Base-by-base conservation (phyloP, 53 echinoderm and acorn worm genomes). In the Zoroaster sp. region DNA sequence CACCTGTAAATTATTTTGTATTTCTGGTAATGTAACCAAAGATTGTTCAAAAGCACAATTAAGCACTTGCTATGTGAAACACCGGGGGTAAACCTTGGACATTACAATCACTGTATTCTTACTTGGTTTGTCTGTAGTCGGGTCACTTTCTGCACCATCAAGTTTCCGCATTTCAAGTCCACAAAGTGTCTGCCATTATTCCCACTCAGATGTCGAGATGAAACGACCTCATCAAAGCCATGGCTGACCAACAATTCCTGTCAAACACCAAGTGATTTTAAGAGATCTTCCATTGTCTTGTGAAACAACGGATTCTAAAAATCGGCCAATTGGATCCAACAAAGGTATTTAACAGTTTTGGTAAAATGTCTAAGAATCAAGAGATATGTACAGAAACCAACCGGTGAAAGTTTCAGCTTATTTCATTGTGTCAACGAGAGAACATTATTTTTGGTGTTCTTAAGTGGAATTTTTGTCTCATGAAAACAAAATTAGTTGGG, bases 101-200 rank as follows among this genome's bases (percentile, higher is more conserved):
- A n/a, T n/a, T n/a, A n/a, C n/a, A n/a, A n/a, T n/a, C n/a, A n/a
- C n/a, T n/a, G n/a, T n/a, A 11, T 3, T 25, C 77, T 66, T 23
- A 91, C 91, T 35, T 87, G 87, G 13, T 93, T 89, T 4, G 93
- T 78, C 77, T 93, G 85, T 5, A 93, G 42, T 40, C 93, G 75
- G 33, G 89, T 89, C 0, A 93, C 85, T 44, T 72, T 88, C 73
- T 93, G 93, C 53, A 83, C 85, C 93, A 93, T 93, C 45, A 95
- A 35, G 68, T 91, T 91, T 5, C 95, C 95, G 33, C 83, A 90
- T 32, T 95, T 95, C 25, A 95, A 76, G 83, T 95, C 93, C 53
- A 95, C 71, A 55, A 87, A 89, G 68, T 88, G 66, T 23, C 78
- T 87, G 51, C 86, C 83, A n/a, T 90, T 88, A 44, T 82, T 81